Conservation (phyloP, 2,888 invertebrate genomes). For the Pinctada fucata region DNA sequence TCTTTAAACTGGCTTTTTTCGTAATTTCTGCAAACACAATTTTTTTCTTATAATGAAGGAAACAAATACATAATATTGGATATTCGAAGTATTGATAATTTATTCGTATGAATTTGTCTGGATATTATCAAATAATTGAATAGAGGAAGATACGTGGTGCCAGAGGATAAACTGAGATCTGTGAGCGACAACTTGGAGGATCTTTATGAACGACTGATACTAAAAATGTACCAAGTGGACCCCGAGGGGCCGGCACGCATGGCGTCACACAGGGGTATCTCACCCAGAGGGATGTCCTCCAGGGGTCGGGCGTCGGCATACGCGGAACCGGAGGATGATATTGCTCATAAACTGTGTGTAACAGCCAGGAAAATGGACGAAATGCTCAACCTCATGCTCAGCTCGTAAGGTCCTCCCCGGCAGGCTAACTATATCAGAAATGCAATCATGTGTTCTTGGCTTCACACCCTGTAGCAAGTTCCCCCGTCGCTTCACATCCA, state of each 20-base stretch:
- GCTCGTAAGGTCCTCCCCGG: slow-evolving; percentile 3
- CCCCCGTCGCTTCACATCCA: no score
- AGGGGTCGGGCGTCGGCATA: not conserved
- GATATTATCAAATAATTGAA: not conserved
- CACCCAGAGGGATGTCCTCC: not conserved
- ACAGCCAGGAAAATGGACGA: slow-evolving; percentile 14
- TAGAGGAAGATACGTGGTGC: not conserved
- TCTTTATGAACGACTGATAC: not conserved
- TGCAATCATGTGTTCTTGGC: no score
- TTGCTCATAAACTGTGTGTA: not conserved
- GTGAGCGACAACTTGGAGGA: not conserved
- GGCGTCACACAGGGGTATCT: not conserved
- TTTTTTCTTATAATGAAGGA: no score
- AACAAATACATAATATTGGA: no score
- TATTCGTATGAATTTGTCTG: not conserved
- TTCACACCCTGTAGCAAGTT: no score
- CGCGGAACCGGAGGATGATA: not conserved
- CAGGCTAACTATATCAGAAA: no score
- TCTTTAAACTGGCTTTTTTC: no score
- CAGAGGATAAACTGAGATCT: not conserved
- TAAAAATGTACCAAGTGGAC: not conserved
- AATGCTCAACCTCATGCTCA: slow-evolving; percentile 12
- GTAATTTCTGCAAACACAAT: no score
- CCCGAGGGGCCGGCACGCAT: not conserved
- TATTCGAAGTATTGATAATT: not conserved